These are phyloP conservation scores for Perccottus glenii DNA, from an alignment of 2,113 vertebrate genomes.

Conservation along the genomic window DNA sequence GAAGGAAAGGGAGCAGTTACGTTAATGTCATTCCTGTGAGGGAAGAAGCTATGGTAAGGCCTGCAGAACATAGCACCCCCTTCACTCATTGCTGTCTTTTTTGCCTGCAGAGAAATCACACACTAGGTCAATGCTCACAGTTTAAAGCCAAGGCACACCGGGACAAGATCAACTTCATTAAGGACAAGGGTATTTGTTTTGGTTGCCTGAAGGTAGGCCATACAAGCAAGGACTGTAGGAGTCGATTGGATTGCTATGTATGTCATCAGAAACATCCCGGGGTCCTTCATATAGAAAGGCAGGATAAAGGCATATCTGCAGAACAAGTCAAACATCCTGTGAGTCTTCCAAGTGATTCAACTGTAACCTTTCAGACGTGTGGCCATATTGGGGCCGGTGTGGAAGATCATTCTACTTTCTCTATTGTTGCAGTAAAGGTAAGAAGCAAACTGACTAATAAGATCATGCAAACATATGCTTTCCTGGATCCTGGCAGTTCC, in stretches of 20 bases:
- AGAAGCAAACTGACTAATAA: neutral
- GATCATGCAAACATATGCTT: neutral
- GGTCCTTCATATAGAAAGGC: too few species aligned
- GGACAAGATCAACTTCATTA: neutral
- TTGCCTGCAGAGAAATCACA: neutral
- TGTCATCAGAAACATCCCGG: too few species aligned
- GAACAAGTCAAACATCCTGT: too few species aligned
- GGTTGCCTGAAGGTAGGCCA: neutral
- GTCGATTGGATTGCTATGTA: too few species aligned
- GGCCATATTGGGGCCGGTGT: too few species aligned
- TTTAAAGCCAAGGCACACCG: neutral
- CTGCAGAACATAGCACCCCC: too few species aligned
- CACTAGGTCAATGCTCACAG: neutral
- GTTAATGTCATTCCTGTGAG: neutral
- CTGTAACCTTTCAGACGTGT: too few species aligned
- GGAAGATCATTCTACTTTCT: too few species aligned
- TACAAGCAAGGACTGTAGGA: neutral
- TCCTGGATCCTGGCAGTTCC: neutral
- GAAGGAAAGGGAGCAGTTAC: neutral
- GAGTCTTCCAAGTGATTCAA: too few species aligned
- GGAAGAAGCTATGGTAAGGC: neutral
- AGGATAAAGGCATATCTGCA: too few species aligned
- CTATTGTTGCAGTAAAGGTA: too few species aligned
- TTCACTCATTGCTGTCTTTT: too few species aligned
- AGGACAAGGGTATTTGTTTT: conserved; percentile 2